Conservation (phyloP, 2,888 invertebrate species). For the Plusia festucae region DNA sequence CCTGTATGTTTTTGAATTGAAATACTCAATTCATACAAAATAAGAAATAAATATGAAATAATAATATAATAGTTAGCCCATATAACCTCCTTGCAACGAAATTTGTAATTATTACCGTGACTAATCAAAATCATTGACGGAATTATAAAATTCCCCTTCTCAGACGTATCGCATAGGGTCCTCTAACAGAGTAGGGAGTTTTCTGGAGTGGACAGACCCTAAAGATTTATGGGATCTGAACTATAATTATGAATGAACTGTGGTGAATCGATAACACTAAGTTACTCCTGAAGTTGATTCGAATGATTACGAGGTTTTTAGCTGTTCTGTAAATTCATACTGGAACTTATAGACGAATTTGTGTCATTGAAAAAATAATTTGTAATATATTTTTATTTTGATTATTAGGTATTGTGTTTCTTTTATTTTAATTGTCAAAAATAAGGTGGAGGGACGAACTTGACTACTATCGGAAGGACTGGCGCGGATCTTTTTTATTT, state of each 20-base stretch:
- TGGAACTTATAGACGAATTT: background rate
- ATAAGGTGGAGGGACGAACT: too few relatives aligned
- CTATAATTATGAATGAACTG: background rate
- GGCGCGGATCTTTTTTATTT: too few relatives aligned
- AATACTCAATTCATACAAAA: too few relatives aligned
- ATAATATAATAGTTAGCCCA: background rate
- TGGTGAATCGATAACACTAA: background rate
- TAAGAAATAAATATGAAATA: background rate
- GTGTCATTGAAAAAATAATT: background rate
- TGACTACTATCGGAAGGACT: too few relatives aligned
- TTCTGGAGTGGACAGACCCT: constrained; percentile 3
- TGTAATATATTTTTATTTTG: background rate
- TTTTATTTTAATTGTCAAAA: too few relatives aligned
- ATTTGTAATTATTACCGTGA: constrained; percentile 3
- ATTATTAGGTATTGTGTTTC: background rate
- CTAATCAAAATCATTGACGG: constrained; percentile 5
- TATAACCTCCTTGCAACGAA: background rate
- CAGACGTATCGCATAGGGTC: background rate
- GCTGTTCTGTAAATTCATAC: background rate
- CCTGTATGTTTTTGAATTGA: background rate
- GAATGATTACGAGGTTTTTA: background rate
- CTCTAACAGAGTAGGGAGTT: background rate
- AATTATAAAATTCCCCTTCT: constrained; percentile 6
- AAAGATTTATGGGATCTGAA: constrained; percentile 2
- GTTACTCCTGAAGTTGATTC: background rate